Percentiles rank a stretch among this genome's conserved stretches.
phyloP scores from a whole-genome alignment of 2,888 invertebrate species.

The Microctonus brassicae region DNA sequence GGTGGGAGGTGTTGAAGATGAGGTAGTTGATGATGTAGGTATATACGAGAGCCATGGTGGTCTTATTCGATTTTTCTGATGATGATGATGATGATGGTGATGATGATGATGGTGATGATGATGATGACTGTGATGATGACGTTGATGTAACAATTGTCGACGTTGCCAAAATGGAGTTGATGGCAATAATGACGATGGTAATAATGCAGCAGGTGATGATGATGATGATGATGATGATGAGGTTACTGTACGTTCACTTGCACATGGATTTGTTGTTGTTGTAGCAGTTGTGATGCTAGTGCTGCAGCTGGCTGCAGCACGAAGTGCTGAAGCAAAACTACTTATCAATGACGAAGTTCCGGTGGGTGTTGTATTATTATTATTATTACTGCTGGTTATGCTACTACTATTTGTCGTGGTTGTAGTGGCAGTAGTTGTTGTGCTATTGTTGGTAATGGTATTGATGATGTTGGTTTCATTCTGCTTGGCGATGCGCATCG shows the following conservation, averaged over 20 bases:
- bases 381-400: neutral
- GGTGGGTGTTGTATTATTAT: slow-evolving; percentile 36
- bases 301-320: slow-evolving; percentile 53
- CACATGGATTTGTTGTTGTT: slow-evolving; percentile 49
- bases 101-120: slow-evolving; percentile 54
- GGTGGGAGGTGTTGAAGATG: too few relatives aligned
- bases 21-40: slow-evolving; percentile 33
- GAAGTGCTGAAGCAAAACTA: slow-evolving; percentile 55
- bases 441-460: neutral
- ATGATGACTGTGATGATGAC: slow-evolving; percentile 47
- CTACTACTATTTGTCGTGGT: too few relatives aligned
- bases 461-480: slow-evolving; percentile 40
- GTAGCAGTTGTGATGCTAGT: slow-evolving; percentile 52
- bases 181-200: slow-evolving; percentile 54
- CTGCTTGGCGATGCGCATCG: slow-evolving; percentile 41
- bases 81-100: slow-evolving; percentile 56
- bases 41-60: slow-evolving; percentile 34
- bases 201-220: slow-evolving; percentile 32
- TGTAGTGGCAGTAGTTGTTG: neutral
- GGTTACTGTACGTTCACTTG: slow-evolving; percentile 39
- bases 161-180: slow-evolving; percentile 56
- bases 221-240: slow-evolving; percentile 36
- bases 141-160: slow-evolving; percentile 55
- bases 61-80: slow-evolving; percentile 53
- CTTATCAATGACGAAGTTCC: slow-evolving; percentile 56